These are phyloP conservation scores for Charina bottae DNA, from an alignment of 2,113 vertebrate genomes.

Conservation along the genomic window DNA sequence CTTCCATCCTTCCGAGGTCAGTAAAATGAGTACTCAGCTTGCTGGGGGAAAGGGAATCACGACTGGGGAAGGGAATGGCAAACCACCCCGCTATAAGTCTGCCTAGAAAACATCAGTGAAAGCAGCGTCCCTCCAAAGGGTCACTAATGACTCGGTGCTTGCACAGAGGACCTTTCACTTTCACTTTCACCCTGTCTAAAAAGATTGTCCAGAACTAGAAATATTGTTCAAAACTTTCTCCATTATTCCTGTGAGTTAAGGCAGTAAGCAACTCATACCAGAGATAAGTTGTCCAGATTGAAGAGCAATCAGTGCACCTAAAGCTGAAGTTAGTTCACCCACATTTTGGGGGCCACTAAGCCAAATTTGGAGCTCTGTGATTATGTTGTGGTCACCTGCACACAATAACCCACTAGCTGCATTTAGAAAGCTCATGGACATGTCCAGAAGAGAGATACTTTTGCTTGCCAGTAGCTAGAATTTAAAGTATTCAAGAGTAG, in stretches of 20 bases:
- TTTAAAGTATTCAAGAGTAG: neutral
- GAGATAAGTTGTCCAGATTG: neutral
- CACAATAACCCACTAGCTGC: neutral
- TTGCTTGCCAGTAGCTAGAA: neutral
- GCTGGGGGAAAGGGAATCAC: too few species aligned
- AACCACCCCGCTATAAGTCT: too few species aligned
- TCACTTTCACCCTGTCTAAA: neutral
- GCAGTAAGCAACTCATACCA: neutral
- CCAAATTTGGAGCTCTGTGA: neutral
- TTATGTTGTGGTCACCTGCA: neutral
- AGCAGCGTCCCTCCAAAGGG: too few species aligned
- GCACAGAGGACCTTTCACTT: too few species aligned
- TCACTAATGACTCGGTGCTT: too few species aligned
- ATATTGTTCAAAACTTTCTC: neutral
- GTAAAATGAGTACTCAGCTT: too few species aligned
- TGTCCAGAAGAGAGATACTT: neutral
- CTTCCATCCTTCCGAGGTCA: too few species aligned
- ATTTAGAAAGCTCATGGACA: neutral
- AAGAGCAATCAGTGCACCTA: neutral
- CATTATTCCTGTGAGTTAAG: neutral
- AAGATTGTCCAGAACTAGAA: constrained; percentile 12
- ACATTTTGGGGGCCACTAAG: neutral
- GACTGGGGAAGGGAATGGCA: too few species aligned
- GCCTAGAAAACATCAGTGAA: too few species aligned
- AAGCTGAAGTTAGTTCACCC: neutral